A percentile compares a stretch with the other conserved stretches of the same genome.
Evolutionary conservation across 1,140 invertebrate genomes (phyloP).

Genomic region (Papilio xuthus): DNA sequence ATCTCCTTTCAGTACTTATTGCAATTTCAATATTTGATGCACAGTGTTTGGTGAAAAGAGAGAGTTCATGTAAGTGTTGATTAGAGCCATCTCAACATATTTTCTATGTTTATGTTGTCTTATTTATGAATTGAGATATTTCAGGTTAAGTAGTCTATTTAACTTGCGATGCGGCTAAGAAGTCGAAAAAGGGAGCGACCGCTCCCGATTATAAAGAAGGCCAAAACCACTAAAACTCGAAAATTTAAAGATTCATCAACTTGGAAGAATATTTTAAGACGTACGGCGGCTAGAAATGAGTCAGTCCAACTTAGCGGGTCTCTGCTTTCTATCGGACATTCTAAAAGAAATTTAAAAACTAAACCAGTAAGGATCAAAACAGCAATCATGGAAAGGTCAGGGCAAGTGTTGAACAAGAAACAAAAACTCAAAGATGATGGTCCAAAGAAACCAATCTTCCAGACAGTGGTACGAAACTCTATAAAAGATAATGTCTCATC

Average conservation of each 20-base stretch:
- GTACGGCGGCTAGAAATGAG: slow-evolving; percentile 65
- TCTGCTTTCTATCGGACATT: slow-evolving; percentile 59
- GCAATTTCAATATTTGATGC: slow-evolving; percentile 42
- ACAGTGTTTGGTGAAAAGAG: slow-evolving; percentile 54
- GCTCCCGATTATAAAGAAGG: slow-evolving; percentile 70
- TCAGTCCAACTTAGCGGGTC: slow-evolving; percentile 49
- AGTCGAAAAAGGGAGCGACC: slow-evolving; percentile 75
- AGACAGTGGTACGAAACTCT: slow-evolving; percentile 72
- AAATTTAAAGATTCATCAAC: slow-evolving; percentile 51
- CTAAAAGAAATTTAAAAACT: slow-evolving; percentile 66
- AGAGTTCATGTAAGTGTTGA: slow-evolving; percentile 65
- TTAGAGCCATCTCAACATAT: slow-evolving; percentile 37
- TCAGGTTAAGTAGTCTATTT: slow-evolving; percentile 60
- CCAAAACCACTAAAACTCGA: slow-evolving; percentile 54
- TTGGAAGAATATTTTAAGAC: slow-evolving; percentile 62
- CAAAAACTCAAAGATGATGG: slow-evolving; percentile 62
- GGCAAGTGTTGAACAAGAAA: slow-evolving; percentile 57
- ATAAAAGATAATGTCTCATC: slow-evolving; percentile 67
- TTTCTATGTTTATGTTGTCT: slow-evolving; percentile 22
- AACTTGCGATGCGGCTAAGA: slow-evolving; percentile 77
- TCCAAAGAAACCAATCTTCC: slow-evolving; percentile 73
- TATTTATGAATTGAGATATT: slow-evolving; percentile 39
- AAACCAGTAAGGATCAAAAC: slow-evolving; percentile 66
- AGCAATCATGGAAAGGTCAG: slow-evolving; percentile 69
- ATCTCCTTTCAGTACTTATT: slow-evolving; percentile 10